Evolutionary conservation across 1,140 invertebrate genomes (phyloP), one percentile per base, ranked within the genome.

Genomic region (Drosophila arawakana): DNA sequence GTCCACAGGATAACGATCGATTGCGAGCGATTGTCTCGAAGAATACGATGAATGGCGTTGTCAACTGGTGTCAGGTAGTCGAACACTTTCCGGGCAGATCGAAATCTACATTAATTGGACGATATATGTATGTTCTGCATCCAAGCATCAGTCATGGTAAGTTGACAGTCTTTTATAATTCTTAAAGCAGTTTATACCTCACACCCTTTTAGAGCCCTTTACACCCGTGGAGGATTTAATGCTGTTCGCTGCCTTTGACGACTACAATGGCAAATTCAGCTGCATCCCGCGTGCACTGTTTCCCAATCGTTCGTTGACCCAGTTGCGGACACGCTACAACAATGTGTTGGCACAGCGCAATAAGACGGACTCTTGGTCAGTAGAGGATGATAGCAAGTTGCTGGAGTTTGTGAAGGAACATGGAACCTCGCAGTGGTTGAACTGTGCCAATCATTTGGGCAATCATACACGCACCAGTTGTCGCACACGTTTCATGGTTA

Each of bases 51-150:
- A 95, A 95, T 15, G 92, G 94, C 58, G 94, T 94, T 21, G 95
- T 95, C 60, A 94, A 95, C 6, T 96, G 96, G 95, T 92, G 93
- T 1, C 94, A 93, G 62, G 93, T 96, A 1, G 92, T 94, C 7
- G 92, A 92, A 39, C 93, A 94, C 41, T 94, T 96, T 91, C 93
- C 93, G 6, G 93, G 93, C 39, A 93, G 94, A 76, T 94, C 94
- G 0, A 95, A 95, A 80, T 93, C 93, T 2, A 95, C 96, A 80
- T 84, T 95, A 43, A 95, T 96, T 68, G 93, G 94, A 50, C 93
- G 94, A 54, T 95, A 94, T 58, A 44, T 68, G 7, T 90, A 90
- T 58, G 75, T 73, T 2, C 80, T 89, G 69, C 73, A 92, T 92
- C 78, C 92, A 15, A 93, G 92, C 34, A 91, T 93, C 2, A 85